Evolutionary conservation across 2,888 invertebrate genomes (phyloP), one percentile per base, ranked within the genome.

Genomic region (Caradrina kadenii): DNA sequence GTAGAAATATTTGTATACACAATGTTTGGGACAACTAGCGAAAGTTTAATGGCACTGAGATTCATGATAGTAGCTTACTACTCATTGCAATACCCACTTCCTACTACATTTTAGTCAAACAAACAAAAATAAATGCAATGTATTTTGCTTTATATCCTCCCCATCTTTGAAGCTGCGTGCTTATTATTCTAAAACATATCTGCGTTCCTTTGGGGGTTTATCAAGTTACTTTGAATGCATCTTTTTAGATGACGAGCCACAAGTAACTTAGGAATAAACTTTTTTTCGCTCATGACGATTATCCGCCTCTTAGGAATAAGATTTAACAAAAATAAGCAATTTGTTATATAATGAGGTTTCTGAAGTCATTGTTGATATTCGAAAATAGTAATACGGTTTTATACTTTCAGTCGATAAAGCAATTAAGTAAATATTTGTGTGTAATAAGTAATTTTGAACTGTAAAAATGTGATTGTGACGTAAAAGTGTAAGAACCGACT

Each of bases 301-400:
- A 91, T 93, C 93, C 93, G 93, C 93, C 93, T 93, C 92, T 89
- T 93, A 93, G 93, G 86, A 86, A 87, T 92, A 93, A 93, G 92
- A 89, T 86, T 90, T 89, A 91, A 85, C 84, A 86, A 88, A 87
- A 86, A 81, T 88, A 86, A 88, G 85, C 81, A 87, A 84, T 86
- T 86, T 82, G 72, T 79, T 82, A 76, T 72, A 50, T 81, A 79
- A 78, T 75, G 77, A 58, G 71, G 64, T 79, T 71, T 74, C 76
- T 69, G 61, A 81, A 71, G 69, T 72, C 69, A 72, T 78, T 74
- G 76, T 85, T 76, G 73, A 78, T 72, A 80, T 81, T 81, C 64
- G 26, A 79, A 68, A 78, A 76, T 75, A 69, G 69, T 75, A 72
- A 65, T 53, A 83, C 69, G 53, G 62, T 72, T 83, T 80, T 74